Base-by-base conservation (phyloP, 2,888 invertebrate genomes). In the Penaeus monodon region DNA sequence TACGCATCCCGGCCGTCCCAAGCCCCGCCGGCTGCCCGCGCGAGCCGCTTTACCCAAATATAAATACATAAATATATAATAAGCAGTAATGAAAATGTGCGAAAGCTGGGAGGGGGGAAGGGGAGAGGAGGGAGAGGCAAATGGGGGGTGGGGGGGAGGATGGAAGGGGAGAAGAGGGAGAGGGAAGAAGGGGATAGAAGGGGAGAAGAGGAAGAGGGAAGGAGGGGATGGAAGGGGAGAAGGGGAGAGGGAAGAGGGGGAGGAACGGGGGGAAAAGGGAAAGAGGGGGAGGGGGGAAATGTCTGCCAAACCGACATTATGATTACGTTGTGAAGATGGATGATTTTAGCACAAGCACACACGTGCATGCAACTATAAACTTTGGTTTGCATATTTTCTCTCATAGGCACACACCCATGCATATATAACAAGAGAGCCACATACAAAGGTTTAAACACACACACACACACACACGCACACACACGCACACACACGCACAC, bases 211-310 rank as follows among this genome's bases (percentile, higher is more conserved):
- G 10, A 22, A 29, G 65, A 6, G n/a, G 38, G 27, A 77, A 33
- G 64, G 73, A 84, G 57, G 76, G 24, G 63, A 77, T 49, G 84
- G 29, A 38, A 38, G 77, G 84, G 24, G 66, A 29, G 66, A 38
- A 33, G 33, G 65, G 49, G 27, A 14, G 66, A 65, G 33, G 27
- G 27, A 17, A 22, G 80, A 20, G 20, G 33, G 68, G 29, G 73
- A 66, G 27, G 49, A 66, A 65, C 49, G 70, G 70, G 27, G 70
- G 44, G 14, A 44, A n/a, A n/a, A 73, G 6, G 27, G 27, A 57
- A 57, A 0, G 2, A 17, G 17, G 22, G 27, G 76, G 20, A 20
- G 20, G 27, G 33, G 73, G 49, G 38, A 3, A 73, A 63, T 70
- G 64, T 33, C 65, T 29, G 65, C 81, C 20, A 38, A 17, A 33